Base-by-base conservation (phyloP, 2,797 vertebrate species). In the Neopelma chrysocephalum region DNA sequence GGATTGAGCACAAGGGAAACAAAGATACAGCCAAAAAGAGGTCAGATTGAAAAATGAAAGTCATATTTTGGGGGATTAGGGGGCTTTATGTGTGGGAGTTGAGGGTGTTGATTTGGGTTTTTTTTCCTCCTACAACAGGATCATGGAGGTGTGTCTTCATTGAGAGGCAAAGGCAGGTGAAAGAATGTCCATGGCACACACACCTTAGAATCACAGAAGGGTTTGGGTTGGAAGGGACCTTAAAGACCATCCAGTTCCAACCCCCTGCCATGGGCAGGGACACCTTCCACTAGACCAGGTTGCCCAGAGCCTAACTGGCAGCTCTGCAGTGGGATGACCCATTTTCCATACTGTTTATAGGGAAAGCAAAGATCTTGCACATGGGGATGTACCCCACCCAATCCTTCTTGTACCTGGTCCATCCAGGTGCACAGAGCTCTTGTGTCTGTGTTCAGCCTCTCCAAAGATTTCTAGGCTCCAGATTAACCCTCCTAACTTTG, bases 21-120 rank as follows among this genome's bases (percentile, higher is more conserved):
- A 36, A 58, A 58, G 23, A 26, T 17, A 11, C 56, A 58, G 10
- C 15, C 56, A 26, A 26, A 32, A 34, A 58, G 56, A 58, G 22
- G n/a, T 57, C n/a, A 25, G 23, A 25, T 26, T 40, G 32, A 80
- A 76, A 65, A 61, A 15, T 10, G 48, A 60, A 54, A 7, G 3
- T 34, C 1, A 6, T 34, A 5, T 8, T 14, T 3, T 5, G 48
- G 18, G 2, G 4, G 7, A 1, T 12, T 32, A 4, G 6, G 36
- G 19, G 5, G 10, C 3, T 13, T 23, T 38, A 1, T 36, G 25
- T 26, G 21, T 40, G 14, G 53, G 29, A 25, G 22, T 16, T 34
- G 40, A 38, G 32, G 20, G 15, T 16, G 12, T 9, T 26, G 29
- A 2, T 11, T 23, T 40, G 22, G 40, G 15, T 2, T 17, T 68